These are phyloP conservation scores for Arrhopalites spinosus DNA, from an alignment of 2,888 invertebrate genomes.

Conservation along the genomic window DNA sequence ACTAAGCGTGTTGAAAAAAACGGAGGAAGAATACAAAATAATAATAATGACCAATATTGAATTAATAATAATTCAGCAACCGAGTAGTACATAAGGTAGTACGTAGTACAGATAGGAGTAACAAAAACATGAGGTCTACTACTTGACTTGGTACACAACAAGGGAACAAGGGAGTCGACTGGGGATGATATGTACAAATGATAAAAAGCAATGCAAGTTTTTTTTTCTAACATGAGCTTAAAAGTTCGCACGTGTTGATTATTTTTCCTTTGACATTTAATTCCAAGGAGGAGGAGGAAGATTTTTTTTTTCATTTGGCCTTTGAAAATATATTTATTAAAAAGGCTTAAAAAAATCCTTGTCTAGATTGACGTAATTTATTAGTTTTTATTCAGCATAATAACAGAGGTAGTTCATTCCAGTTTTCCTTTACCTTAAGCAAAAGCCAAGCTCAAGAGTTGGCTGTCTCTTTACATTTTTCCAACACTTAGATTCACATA, in stretches of 20 bases:
- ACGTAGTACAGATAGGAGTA: too few relatives aligned
- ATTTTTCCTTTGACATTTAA: slow-evolving; percentile 21
- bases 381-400: slow-evolving; percentile 21
- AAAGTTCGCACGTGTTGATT: slow-evolving; percentile 20
- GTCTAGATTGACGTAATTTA: slow-evolving; percentile 22
- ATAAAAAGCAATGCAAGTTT: too few relatives aligned
- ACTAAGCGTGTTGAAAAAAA: too few relatives aligned
- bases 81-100: too few relatives aligned
- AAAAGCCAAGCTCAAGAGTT: not conserved
- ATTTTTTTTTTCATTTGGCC: not conserved
- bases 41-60: too few relatives aligned
- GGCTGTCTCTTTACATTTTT: not conserved
- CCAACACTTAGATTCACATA: slow-evolving; percentile 5
- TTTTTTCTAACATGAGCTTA: not conserved
- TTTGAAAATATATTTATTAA: slow-evolving; percentile 7
- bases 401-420: slow-evolving; percentile 16
- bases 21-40: too few relatives aligned
- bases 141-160: too few relatives aligned
- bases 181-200: too few relatives aligned
- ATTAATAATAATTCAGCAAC: too few relatives aligned
- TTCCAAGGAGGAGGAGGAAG: not conserved
- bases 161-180: too few relatives aligned
- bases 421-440: not conserved
- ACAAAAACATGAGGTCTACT: too few relatives aligned
- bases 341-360: not conserved